Evolutionary conservation across 2,888 invertebrate genomes (phyloP).

Genomic region (Mamestra brassicae): DNA sequence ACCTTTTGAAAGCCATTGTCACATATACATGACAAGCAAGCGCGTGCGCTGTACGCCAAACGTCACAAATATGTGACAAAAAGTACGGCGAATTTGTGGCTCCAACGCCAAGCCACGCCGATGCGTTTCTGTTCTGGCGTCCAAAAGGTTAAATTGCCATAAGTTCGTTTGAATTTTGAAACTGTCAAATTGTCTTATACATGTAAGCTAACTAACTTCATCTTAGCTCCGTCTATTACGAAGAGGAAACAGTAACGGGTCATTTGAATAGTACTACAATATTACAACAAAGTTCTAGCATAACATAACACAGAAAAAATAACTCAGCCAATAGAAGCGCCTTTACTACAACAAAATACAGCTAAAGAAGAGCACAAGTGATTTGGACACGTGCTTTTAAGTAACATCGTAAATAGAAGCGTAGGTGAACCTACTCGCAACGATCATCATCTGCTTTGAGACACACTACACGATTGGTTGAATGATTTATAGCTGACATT

Average conservation of each 20-base stretch:
- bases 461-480: constrained; percentile 15
- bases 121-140: too few relatives aligned
- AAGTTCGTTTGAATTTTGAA: not conserved
- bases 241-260: not conserved
- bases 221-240: not conserved
- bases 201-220: not conserved
- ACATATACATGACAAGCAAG: too few relatives aligned
- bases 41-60: too few relatives aligned
- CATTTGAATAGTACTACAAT: not conserved
- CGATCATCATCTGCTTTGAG: constrained; percentile 14
- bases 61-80: too few relatives aligned
- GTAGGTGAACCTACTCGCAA: constrained; percentile 32
- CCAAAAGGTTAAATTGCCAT: not conserved
- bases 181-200: not conserved
- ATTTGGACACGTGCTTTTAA: constrained; percentile 7
- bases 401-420: constrained; percentile 21
- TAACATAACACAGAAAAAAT: not conserved
- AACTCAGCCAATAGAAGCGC: not conserved
- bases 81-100: too few relatives aligned
- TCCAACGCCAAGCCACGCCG: too few relatives aligned
- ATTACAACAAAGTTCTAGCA: not conserved
- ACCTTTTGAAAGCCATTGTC: too few relatives aligned
- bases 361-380: not conserved
- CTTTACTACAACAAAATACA: not conserved
- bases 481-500: constrained; percentile 15